Percentiles rank a stretch among this genome's conserved stretches.
phyloP scores from a whole-genome alignment of 1,140 invertebrate species.

The Eumaeus atala region DNA sequence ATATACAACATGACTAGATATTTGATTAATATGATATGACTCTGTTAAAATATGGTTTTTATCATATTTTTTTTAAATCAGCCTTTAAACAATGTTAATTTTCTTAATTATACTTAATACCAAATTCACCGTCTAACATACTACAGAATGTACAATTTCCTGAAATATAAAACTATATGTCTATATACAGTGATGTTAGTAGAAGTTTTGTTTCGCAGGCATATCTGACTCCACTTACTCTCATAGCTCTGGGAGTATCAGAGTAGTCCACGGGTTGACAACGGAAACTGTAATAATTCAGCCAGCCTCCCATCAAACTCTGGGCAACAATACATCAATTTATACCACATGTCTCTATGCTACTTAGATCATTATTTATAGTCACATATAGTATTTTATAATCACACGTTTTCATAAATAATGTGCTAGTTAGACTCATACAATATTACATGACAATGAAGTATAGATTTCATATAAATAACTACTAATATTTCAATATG shows the following conservation, averaged over 20 bases:
- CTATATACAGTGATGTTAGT: constrained; percentile 58
- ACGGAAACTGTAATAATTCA: constrained; percentile 85
- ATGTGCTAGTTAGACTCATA: constrained; percentile 5
- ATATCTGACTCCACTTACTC: constrained; percentile 78
- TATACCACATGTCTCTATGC: no score
- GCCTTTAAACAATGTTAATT: constrained; percentile 20
- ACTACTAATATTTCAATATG: background rate
- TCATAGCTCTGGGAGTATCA: constrained; percentile 81
- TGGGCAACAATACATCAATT: constrained; percentile 40
- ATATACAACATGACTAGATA: no score
- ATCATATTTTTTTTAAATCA: constrained; percentile 1
- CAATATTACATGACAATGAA: background rate
- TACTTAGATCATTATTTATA: background rate
- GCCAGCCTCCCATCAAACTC: constrained; percentile 81
- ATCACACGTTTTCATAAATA: no score
- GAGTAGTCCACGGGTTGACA: constrained; percentile 95
- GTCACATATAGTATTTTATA: no score
- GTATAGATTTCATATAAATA: no score
- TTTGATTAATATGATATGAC: no score
- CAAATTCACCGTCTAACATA: constrained; percentile 18
- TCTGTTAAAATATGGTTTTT: no score
- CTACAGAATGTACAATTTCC: constrained; percentile 40
- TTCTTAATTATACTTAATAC: constrained; percentile 18
- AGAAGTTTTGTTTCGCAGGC: constrained; percentile 28
- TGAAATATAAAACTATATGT: constrained; percentile 41